These are phyloP conservation scores for Acipenser oxyrinchus DNA, from an alignment of 2,797 vertebrate species.

Conservation along the genomic window DNA sequence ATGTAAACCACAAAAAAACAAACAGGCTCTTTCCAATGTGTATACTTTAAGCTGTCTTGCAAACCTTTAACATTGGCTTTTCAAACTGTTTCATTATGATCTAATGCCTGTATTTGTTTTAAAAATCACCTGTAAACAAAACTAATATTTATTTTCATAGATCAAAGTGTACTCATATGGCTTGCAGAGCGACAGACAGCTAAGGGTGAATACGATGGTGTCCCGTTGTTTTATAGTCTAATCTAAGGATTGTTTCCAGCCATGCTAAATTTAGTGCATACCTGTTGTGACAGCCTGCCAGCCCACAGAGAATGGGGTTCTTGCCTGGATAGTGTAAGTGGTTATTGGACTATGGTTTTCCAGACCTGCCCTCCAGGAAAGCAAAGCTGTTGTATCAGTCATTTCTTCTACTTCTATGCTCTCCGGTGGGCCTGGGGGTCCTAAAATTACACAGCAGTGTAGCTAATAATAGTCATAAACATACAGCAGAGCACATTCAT, in stretches of 20 bases:
- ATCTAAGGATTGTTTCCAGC: no score
- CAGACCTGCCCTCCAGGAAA: slow-evolving; percentile 79
- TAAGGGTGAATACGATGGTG: background rate
- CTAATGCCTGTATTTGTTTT: background rate
- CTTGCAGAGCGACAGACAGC: background rate
- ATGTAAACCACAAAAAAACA: background rate
- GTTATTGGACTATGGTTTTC: slow-evolving; percentile 88
- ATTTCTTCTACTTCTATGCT: slow-evolving; percentile 77
- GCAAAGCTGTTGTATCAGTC: slow-evolving; percentile 74
- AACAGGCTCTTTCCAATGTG: slow-evolving; percentile 4
- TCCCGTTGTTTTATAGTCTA: no score
- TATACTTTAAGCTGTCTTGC: background rate
- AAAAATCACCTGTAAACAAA: slow-evolving; percentile 6
- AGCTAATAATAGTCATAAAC: no score
- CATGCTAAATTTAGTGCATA: slow-evolving; percentile 33
- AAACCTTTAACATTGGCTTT: no score
- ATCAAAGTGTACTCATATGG: background rate
- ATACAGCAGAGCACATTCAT: no score
- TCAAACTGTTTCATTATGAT: slow-evolving; percentile 11
- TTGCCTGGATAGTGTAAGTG: slow-evolving; percentile 76
- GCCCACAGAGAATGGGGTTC: slow-evolving; percentile 84
- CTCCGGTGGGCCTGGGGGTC: slow-evolving; percentile 78
- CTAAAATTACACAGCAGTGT: slow-evolving; percentile 40
- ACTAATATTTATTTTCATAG: background rate
- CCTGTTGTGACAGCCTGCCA: slow-evolving; percentile 86